phyloP scores from a whole-genome alignment of 2,888 invertebrate genomes.

The Kryphioiulus occultus region DNA sequence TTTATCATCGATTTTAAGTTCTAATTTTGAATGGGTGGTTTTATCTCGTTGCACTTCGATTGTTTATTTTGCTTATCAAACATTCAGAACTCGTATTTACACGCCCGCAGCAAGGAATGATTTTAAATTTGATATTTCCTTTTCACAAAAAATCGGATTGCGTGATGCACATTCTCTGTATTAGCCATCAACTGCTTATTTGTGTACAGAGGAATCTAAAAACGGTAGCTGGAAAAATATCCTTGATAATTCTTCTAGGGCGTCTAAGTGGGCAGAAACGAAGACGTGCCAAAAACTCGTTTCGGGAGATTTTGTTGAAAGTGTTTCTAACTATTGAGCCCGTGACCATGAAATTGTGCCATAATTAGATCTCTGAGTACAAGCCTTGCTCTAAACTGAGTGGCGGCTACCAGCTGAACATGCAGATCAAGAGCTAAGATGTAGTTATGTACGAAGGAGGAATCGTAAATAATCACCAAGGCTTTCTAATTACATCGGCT shows the following conservation, averaged over 20 bases:
- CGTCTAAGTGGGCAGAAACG: not conserved
- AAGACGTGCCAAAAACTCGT: slow-evolving; percentile 4
- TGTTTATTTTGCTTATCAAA: too few relatives aligned
- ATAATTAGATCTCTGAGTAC: not conserved
- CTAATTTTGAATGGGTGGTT: too few relatives aligned
- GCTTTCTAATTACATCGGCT: not conserved
- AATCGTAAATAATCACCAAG: not conserved
- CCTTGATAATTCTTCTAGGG: slow-evolving; percentile 17
- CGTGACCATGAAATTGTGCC: slow-evolving; percentile 3
- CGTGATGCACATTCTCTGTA: not conserved
- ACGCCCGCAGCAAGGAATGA: not conserved
- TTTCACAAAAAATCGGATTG: too few relatives aligned
- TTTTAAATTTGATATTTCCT: not conserved
- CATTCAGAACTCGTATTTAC: not conserved
- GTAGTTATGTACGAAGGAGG: not conserved
- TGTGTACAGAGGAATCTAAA: not conserved
- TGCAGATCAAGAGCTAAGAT: not conserved
- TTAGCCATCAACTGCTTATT: not conserved
- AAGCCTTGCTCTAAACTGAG: not conserved
- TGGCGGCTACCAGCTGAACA: not conserved
- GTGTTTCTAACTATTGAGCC: slow-evolving; percentile 12
- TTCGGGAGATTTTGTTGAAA: not conserved
- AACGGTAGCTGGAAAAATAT: slow-evolving; percentile 11
- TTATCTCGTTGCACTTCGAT: too few relatives aligned
- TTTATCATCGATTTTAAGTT: too few relatives aligned